These are phyloP conservation scores for Listronotus bonariensis DNA, from an alignment of 1,140 invertebrate species.

Conservation along the genomic window DNA sequence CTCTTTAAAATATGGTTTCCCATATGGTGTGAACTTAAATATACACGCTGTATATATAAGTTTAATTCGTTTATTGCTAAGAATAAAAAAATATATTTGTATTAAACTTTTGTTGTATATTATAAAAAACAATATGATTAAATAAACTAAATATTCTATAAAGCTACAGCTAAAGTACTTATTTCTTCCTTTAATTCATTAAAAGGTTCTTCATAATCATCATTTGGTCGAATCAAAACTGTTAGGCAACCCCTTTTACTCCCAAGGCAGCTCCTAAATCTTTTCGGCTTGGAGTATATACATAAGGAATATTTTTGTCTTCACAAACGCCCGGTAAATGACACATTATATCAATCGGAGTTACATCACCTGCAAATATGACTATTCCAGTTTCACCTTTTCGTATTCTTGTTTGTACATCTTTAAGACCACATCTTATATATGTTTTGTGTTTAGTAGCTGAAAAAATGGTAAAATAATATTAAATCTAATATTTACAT, in stretches of 20 bases:
- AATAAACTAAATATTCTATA: constrained; percentile 51
- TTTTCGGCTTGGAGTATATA: constrained; percentile 85
- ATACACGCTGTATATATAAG: too few species aligned
- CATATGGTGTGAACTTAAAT: too few species aligned
- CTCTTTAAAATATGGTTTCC: too few species aligned
- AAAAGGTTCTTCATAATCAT: constrained; percentile 78
- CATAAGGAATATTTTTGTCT: constrained; percentile 88
- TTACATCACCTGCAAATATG: constrained; percentile 93
- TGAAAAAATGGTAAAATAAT: too few species aligned
- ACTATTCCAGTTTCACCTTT: constrained; percentile 89
- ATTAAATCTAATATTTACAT: too few species aligned
- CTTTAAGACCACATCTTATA: too few species aligned
- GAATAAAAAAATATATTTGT: too few species aligned
- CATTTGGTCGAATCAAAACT: constrained; percentile 80
- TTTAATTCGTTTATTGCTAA: too few species aligned
- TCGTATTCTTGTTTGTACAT: too few species aligned
- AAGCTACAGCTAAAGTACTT: constrained; percentile 63
- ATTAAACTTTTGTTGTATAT: too few species aligned
- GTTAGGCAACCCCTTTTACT: constrained; percentile 83
- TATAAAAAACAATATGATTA: too few species aligned
- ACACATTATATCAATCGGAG: constrained; percentile 94
- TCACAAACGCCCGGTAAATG: constrained; percentile 95
- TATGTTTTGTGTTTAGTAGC: constrained; percentile 77
- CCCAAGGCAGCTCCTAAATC: constrained; percentile 92
- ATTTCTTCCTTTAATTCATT: constrained; percentile 71